phyloP scores from a whole-genome alignment of 2,113 vertebrate species.

The Sylvietta virens region DNA sequence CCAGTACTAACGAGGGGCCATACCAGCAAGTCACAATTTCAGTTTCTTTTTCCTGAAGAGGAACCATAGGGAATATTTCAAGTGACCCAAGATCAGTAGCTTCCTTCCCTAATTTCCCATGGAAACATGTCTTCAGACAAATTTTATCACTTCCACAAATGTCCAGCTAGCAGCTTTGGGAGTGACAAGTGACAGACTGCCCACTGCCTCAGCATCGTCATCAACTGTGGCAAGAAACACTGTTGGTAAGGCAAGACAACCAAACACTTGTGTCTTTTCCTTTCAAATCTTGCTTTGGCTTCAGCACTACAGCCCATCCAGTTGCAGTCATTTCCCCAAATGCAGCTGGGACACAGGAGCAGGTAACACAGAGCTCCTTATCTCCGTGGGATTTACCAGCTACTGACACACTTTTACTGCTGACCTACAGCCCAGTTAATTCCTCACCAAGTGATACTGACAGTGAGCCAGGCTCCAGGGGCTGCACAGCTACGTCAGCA shows the following conservation, averaged over 20 bases:
- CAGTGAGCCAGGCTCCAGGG: not conserved
- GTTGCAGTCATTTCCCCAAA: not conserved
- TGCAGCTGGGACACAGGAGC: not conserved
- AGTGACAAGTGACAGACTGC: fast-evolving
- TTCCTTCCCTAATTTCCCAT: not conserved
- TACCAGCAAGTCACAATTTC: not conserved
- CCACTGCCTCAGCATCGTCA: not conserved
- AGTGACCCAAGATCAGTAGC: not conserved
- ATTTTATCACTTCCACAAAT: not conserved
- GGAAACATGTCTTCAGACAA: not conserved
- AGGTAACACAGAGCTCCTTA: fast-evolving
- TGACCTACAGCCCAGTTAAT: not conserved
- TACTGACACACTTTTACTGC: not conserved
- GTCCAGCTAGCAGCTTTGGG: not conserved
- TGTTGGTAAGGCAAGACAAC: not conserved
- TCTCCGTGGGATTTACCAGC: not conserved
- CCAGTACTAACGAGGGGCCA: not conserved
- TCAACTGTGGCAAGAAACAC: not conserved
- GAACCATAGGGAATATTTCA: not conserved
- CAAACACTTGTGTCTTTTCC: not conserved
- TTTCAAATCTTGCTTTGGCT: not conserved
- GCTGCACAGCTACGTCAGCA: not conserved
- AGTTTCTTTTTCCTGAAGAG: not conserved
- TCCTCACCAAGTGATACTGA: fast-evolving
- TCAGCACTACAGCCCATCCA: not conserved